Conservation (phyloP, 2,888 invertebrate species). For the Chymomyza amoena region DNA sequence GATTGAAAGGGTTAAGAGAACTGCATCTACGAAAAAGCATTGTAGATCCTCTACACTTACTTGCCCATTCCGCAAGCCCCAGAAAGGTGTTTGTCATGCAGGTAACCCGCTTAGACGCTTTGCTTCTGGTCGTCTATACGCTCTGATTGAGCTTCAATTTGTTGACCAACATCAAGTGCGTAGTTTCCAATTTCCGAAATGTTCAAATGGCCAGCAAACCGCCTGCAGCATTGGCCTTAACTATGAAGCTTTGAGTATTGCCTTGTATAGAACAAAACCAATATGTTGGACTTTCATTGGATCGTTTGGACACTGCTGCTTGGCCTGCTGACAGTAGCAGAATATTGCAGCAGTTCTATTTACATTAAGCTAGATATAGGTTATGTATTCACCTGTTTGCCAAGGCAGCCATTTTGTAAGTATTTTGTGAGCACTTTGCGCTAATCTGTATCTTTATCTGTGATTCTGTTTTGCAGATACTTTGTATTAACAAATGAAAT, state of each 20-base stretch:
- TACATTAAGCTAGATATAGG: not conserved
- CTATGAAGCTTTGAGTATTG: not conserved
- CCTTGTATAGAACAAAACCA: not conserved
- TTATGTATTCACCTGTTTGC: not conserved
- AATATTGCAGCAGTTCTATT: not conserved
- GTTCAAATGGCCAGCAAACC: slow-evolving; percentile 78
- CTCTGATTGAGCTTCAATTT: slow-evolving; percentile 22
- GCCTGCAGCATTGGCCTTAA: not conserved
- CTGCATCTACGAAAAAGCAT: not conserved
- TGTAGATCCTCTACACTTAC: not conserved
- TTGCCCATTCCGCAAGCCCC: not conserved
- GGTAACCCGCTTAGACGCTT: slow-evolving; percentile 1
- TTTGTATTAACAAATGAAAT: too few species aligned
- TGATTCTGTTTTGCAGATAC: not conserved
- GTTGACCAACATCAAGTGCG: slow-evolving; percentile 56
- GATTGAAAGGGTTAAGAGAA: too few species aligned
- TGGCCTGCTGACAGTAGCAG: not conserved
- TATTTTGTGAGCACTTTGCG: not conserved
- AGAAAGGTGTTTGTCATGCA: not conserved
- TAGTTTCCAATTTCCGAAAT: slow-evolving; percentile 79
- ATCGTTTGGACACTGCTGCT: not conserved
- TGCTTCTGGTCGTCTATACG: slow-evolving; percentile 1
- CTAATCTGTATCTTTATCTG: not conserved
- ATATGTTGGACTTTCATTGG: not conserved
- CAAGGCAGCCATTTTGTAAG: not conserved